Evolutionary conservation across 2,888 invertebrate genomes (phyloP).

Genomic region (Scrobipalpa atriplicella): DNA sequence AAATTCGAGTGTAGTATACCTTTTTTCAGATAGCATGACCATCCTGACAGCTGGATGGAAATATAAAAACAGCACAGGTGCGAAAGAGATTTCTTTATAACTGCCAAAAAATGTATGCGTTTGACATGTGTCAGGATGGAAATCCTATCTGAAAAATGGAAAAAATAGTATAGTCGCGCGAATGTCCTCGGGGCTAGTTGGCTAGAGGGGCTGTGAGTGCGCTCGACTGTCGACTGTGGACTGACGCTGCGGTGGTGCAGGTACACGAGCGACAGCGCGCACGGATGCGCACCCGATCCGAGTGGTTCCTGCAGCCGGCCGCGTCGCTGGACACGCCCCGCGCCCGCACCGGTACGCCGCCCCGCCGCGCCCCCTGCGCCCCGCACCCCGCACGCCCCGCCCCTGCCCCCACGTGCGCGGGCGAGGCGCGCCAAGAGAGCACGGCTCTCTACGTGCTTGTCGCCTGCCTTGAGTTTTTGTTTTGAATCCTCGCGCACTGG

Average conservation of each 20-base stretch:
- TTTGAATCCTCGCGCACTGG: slow-evolving; percentile 73
- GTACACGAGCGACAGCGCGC: slow-evolving; percentile 98
- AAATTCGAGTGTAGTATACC: too few relatives aligned
- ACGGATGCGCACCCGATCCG: slow-evolving; percentile 97
- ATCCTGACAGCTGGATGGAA: too few relatives aligned
- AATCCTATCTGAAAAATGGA: too few relatives aligned
- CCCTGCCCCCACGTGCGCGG: slow-evolving; percentile 45
- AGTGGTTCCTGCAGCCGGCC: slow-evolving; percentile 95
- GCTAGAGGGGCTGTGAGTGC: neutral
- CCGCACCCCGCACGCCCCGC: slow-evolving; percentile 35
- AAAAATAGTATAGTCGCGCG: neutral
- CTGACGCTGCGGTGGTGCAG: slow-evolving; percentile 73
- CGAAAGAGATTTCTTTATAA: too few relatives aligned
- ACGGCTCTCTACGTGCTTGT: slow-evolving; percentile 79
- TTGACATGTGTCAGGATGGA: too few relatives aligned
- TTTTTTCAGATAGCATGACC: too few relatives aligned
- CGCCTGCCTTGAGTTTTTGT: slow-evolving; percentile 82
- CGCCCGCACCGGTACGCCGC: slow-evolving; percentile 71
- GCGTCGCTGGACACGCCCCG: slow-evolving; percentile 77
- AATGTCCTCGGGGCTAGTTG: neutral
- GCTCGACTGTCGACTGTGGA: slow-evolving; percentile 30
- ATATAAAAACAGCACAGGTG: too few relatives aligned
- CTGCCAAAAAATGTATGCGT: too few relatives aligned
- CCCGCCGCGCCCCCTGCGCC: slow-evolving; percentile 41
- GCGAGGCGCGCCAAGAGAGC: slow-evolving; percentile 63